Evolutionary conservation across 2,113 vertebrate species (phyloP), one percentile per base, ranked within the genome.

Genomic region (Chitala chitala): DNA sequence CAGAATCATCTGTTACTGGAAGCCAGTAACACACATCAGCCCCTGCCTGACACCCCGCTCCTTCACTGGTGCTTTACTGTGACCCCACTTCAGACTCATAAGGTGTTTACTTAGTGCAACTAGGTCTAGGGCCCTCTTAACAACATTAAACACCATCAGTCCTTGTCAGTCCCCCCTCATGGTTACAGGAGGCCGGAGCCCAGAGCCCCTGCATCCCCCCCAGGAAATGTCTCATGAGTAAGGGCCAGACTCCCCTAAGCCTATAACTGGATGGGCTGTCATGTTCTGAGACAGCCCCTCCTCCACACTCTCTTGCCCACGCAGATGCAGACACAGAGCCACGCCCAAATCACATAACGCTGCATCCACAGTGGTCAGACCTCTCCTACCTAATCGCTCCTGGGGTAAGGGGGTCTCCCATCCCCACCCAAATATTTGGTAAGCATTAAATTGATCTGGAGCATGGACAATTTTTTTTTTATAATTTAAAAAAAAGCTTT

Each of bases 51-150:
- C 20, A 38, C 5, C 59, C 29, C 15, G 78, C 72, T 76, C 44
- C 68, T 72, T 69, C 69, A 68, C 72, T 36, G 48, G 61, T 38
- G 59, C 63, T 51, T 76, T 80, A 74, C 75, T 76, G 72, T 78
- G 72, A 78, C 71, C 72, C 74, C 75, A 75, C 42, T 74, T 81
- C 64, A 56, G 40, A 73, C 72, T 80, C 77, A 82, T 71, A 70
- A 71, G 56, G 56, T 64, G 68, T 76, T 76, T 76, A 71, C 58
- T 50, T 70, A 71, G 26, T 61, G 33, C 13, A 51, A 51, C 68
- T 24, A 48, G 56, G 69, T 71, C 46, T 61, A 58, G 58, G 53
- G 46, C 44, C 69, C 58, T 51, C 68, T 59, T 71, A 76, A 76
- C 48, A 38, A 51, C 42, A 5, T 76, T 76, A 71, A 64, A 44